These are phyloP conservation scores for Zaprionus lachaisei DNA, from an alignment of 1,140 invertebrate species.

Conservation along the genomic window DNA sequence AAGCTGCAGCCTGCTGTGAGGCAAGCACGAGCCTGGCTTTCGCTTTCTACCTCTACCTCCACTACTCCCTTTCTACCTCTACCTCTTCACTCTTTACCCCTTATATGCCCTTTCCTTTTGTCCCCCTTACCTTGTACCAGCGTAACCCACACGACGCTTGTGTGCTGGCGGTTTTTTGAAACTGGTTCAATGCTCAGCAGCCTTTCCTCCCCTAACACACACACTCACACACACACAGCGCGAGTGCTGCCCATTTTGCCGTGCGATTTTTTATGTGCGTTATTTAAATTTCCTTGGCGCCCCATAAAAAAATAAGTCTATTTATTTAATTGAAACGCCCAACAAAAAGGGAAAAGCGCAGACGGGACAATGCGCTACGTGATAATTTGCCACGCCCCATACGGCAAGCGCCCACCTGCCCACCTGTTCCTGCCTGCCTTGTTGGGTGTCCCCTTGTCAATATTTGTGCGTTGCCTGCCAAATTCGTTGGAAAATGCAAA, in stretches of 20 bases:
- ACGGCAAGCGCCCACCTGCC: no score
- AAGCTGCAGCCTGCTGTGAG: conserved; percentile 58
- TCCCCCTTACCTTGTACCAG: no score
- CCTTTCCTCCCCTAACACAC: not conserved
- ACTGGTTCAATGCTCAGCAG: conserved; percentile 66
- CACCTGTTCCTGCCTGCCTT: not conserved
- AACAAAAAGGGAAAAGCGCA: conserved; percentile 41
- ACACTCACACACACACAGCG: conserved; percentile 16
- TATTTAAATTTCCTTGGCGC: conserved; percentile 74
- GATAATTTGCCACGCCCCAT: conserved; percentile 60
- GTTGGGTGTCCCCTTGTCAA: conserved; percentile 51
- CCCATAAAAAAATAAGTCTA: conserved; percentile 74
- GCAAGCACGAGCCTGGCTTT: not conserved
- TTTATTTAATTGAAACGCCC: conserved; percentile 78
- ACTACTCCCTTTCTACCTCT: not conserved
- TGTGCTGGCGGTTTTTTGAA: conserved; percentile 49
- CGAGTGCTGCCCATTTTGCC: conserved; percentile 30
- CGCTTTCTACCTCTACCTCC: not conserved
- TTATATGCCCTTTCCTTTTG: not conserved
- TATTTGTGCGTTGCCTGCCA: conserved; percentile 63
- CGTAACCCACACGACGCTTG: not conserved
- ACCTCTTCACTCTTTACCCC: not conserved
- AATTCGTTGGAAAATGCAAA: conserved; percentile 76
- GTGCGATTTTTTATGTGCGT: conserved; percentile 54
- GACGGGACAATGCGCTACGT: conserved; percentile 41